Evolutionary conservation across 2,113 vertebrate genomes (phyloP).

Genomic region (Thryonomys swinderianus): DNA sequence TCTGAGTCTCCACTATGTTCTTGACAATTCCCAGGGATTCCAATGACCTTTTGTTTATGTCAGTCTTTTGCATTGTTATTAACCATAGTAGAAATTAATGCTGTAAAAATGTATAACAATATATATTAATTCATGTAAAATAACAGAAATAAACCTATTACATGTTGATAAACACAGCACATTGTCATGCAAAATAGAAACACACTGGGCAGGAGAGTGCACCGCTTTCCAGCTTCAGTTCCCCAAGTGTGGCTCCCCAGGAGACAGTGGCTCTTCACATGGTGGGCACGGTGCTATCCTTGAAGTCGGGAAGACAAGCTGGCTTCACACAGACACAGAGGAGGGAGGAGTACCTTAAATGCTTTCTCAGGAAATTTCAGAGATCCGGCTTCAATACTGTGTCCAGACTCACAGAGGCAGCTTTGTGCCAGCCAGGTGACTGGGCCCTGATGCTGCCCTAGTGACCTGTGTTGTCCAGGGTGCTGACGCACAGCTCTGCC

Average conservation of each 20-base stretch:
- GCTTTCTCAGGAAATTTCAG: background rate
- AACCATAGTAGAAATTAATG: background rate
- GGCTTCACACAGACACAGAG: background rate
- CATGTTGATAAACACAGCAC: background rate
- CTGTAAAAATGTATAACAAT: background rate
- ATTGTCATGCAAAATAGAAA: background rate
- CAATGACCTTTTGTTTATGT: background rate
- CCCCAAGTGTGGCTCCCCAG: background rate
- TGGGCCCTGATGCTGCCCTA: background rate
- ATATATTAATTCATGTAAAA: background rate
- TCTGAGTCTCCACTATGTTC: background rate
- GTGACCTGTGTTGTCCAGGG: rapidly evolving
- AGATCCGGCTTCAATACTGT: background rate
- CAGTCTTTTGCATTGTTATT: no score
- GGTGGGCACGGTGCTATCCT: no score
- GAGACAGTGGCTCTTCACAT: no score
- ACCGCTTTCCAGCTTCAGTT: no score
- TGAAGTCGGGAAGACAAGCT: no score
- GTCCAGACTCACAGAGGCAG: no score
- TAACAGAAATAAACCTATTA: background rate
- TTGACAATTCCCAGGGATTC: background rate
- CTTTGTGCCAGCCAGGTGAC: rapidly evolving
- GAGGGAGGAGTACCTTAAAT: background rate
- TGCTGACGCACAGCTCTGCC: no score
- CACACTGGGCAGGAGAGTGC: background rate